Evolutionary conservation across 2,797 vertebrate species (phyloP).

Genomic region (Anniella stebbinsi): DNA sequence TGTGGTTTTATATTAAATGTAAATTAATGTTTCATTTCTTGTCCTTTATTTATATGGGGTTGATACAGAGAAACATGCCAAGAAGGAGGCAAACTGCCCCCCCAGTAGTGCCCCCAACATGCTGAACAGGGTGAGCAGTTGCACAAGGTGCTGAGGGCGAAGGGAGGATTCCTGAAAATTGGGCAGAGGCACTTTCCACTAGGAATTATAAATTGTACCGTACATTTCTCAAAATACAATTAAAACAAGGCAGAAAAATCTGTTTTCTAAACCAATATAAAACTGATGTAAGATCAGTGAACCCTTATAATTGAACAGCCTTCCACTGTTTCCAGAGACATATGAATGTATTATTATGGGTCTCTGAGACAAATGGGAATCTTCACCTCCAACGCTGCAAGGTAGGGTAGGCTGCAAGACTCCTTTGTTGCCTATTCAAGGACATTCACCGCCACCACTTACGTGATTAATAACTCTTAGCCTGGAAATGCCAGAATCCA

Average conservation of each 20-base stretch:
- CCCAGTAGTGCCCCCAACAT: neutral
- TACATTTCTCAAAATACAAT: neutral
- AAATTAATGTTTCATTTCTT: neutral
- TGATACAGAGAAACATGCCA: neutral
- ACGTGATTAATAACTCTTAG: no score
- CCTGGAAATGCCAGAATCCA: no score
- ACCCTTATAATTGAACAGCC: neutral
- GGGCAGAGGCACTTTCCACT: neutral
- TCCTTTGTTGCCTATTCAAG: no score
- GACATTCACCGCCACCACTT: no score
- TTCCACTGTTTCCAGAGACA: neutral
- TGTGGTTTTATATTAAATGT: neutral
- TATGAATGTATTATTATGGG: neutral
- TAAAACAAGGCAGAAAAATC: neutral
- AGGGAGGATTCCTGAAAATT: neutral
- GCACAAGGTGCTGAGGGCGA: neutral
- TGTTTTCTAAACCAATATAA: neutral
- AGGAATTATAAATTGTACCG: neutral
- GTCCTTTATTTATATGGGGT: neutral
- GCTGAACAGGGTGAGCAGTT: neutral
- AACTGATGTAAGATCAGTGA: neutral
- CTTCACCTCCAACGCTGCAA: no score
- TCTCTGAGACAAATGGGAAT: neutral
- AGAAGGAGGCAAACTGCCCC: neutral
- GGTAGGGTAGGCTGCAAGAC: no score